phyloP scores from a whole-genome alignment of 2,113 vertebrate species.

The Brachyistius frenatus region DNA sequence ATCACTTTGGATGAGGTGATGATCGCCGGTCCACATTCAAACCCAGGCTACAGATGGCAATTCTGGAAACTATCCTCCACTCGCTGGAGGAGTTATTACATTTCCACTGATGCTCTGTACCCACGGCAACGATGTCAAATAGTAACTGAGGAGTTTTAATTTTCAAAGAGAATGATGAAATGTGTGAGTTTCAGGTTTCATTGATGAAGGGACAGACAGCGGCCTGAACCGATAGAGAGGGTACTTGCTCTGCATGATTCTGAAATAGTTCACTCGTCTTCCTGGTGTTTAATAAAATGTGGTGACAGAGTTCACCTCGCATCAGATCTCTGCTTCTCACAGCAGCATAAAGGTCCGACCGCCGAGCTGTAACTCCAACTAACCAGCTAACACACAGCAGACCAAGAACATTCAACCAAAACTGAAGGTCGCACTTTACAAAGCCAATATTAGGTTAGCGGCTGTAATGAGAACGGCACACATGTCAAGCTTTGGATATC shows the following conservation, averaged over 20 bases:
- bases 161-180: conserved; percentile 38
- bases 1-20: conserved; percentile 12
- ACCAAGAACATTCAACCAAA: not conserved
- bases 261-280: conserved; percentile 20
- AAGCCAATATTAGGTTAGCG: too few relatives aligned
- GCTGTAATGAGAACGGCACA: too few relatives aligned
- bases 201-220: conserved; percentile 5
- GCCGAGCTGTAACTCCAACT: not conserved
- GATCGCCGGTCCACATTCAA: conserved; percentile 8
- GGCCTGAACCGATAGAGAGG: conserved; percentile 24
- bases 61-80: not conserved
- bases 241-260: conserved; percentile 54
- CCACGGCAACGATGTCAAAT: conserved; percentile 6
- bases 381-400: not conserved
- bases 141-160: not conserved
- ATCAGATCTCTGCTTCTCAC: conserved; percentile 12
- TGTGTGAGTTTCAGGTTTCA: conserved; percentile 15
- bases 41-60: not conserved
- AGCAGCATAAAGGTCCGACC: not conserved
- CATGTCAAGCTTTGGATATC: too few relatives aligned
- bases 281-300: conserved; percentile 24
- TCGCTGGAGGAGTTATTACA: conserved; percentile 10
- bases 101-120: conserved; percentile 20
- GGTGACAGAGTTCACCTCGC: conserved; percentile 17
- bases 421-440: too few relatives aligned